Base-by-base conservation (phyloP, 2,797 vertebrate species). In the Pseudopleuronectes americanus region DNA sequence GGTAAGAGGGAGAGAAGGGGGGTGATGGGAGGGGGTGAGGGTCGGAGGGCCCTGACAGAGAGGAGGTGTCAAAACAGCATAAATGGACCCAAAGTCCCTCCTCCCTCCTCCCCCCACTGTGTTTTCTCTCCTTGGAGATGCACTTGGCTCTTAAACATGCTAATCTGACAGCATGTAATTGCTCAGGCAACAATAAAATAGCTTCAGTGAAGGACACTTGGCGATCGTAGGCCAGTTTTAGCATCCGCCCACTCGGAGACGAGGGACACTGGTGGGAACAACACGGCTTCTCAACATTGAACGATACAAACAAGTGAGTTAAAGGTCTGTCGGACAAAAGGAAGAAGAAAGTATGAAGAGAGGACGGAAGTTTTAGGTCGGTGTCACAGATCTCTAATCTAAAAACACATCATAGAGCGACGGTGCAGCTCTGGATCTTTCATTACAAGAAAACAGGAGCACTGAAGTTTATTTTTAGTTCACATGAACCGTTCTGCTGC, bases 91-190 rank as follows among this genome's bases (percentile, higher is more conserved):
- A 17, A 59, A 31, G 23, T 38, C 23, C 8, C 31, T 21, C 31
- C 22, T 36, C 36, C 9, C 4, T 21, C 12, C 28, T 22, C 26
- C 26, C 17, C 2, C 56, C 13, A n/a, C n/a, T n/a, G 13, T 76
- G 73, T 69, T 64, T 76, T 68, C 57, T 78, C 79, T 72, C 49
- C 47, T 61, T 53, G 61, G 71, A 64, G 74, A 84, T 64, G 59
- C 55, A 23, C 70, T 66, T 38, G 19, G 71, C 60, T 80, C 85
- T 84, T 87, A 65, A 72, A 71, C 72, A 88, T 87, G 88, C 84
- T 85, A 87, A 89, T 91, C 83, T 80, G 76, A 82, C 68, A 81
- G 87, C 81, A 71, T 82, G 84, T 82, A 85, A 84, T 84, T 78
- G 68, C 71, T 80, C 73, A 59, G 54, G 77, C 68, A 75, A 76